A percentile compares a stretch with the other conserved stretches of the same genome.
Evolutionary conservation across 2,888 invertebrate genomes (phyloP).

Genomic region (Candidula unifasciata): DNA sequence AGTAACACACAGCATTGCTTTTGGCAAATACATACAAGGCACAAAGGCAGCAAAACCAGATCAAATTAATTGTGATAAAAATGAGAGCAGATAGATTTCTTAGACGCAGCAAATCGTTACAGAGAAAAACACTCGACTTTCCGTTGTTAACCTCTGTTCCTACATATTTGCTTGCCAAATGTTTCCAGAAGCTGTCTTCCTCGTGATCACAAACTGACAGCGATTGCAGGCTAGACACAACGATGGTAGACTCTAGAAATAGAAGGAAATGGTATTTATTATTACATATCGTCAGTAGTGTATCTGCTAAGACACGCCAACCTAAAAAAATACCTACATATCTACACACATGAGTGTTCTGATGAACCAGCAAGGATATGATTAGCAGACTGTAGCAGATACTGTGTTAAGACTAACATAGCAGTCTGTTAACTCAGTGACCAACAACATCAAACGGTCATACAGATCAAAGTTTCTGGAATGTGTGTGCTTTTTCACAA

Average conservation of each 20-base stretch:
- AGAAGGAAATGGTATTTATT: background rate
- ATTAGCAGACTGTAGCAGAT: too few relatives aligned
- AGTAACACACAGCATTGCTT: constrained; percentile 60
- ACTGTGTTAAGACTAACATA: too few relatives aligned
- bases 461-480: too few relatives aligned
- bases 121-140: background rate
- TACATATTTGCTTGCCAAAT: background rate
- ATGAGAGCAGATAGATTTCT: constrained; percentile 39
- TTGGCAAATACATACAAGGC: constrained; percentile 57
- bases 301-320: too few relatives aligned
- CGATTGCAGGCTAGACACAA: background rate
- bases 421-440: too few relatives aligned
- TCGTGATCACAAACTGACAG: background rate
- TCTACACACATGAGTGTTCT: too few relatives aligned
- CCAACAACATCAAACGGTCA: too few relatives aligned
- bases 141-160: constrained; percentile 42
- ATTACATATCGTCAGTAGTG: too few relatives aligned
- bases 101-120: constrained; percentile 11
- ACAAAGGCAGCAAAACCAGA: constrained; percentile 59
- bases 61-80: constrained; percentile 57
- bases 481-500: too few relatives aligned
- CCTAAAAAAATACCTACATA: too few relatives aligned
- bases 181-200: constrained; percentile 40
- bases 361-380: too few relatives aligned
- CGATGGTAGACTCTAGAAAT: background rate